Conservation (phyloP, 2,113 vertebrate species). For the Orientallactaga bullata region DNA sequence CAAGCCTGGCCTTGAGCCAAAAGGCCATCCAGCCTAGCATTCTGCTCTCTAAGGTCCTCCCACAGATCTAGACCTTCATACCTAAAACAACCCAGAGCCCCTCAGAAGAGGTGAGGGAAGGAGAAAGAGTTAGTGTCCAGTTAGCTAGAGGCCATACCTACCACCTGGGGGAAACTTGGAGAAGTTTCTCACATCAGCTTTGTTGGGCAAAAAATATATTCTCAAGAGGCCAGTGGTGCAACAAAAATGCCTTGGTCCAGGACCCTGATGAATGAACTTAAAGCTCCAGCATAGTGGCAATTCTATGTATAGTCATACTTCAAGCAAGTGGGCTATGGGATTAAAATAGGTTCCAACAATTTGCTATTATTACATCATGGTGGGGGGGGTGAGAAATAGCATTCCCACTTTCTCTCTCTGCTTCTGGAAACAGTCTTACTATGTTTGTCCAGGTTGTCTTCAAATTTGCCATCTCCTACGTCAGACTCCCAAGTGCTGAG, state of each 20-base stretch:
- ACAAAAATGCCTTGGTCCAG: neutral
- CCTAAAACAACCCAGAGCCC: slow-evolving; percentile 18
- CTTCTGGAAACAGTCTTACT: no score
- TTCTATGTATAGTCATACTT: neutral
- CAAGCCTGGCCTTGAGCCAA: neutral
- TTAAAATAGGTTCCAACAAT: slow-evolving; percentile 37
- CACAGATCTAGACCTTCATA: neutral
- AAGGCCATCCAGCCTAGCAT: neutral
- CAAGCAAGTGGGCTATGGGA: neutral
- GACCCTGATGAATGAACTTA: neutral
- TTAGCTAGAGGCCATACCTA: neutral
- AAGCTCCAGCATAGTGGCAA: neutral
- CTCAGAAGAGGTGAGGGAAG: neutral
- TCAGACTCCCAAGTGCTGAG: neutral
- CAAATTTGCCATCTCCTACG: no score
- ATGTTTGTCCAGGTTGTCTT: no score
- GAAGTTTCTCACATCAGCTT: slow-evolving; percentile 28
- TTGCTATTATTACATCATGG: slow-evolving; percentile 14
- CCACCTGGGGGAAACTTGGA: neutral
- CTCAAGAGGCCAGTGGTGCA: neutral
- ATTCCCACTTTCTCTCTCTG: no score
- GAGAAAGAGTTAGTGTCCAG: neutral
- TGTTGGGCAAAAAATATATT: slow-evolving; percentile 37
- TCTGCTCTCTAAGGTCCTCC: neutral
- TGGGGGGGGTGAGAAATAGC: neutral